phyloP scores from a whole-genome alignment of 2,113 vertebrate species.

The Orycteropus afer region DNA sequence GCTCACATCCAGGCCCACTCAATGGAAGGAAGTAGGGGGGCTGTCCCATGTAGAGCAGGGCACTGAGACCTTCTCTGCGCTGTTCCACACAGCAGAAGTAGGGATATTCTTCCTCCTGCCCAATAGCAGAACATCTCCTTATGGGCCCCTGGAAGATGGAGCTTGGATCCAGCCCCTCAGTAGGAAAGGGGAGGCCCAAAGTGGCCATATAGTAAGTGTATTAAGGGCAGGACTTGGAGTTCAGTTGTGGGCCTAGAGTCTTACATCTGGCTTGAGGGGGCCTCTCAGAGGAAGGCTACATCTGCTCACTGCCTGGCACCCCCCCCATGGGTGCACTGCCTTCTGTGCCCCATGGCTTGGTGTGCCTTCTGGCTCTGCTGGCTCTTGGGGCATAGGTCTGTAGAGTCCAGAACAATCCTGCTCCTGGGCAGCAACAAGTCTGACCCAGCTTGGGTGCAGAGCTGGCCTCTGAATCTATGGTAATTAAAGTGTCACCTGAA shows the following conservation, averaged over 20 bases:
- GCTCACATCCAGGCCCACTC: background rate
- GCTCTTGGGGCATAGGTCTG: background rate
- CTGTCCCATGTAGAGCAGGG: background rate
- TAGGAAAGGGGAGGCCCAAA: background rate
- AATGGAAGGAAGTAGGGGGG: background rate
- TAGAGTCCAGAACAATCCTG: background rate
- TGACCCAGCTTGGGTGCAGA: background rate
- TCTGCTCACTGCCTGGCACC: background rate
- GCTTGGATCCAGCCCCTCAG: background rate
- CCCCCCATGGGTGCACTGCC: background rate
- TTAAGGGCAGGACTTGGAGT: background rate
- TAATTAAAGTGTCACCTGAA: background rate
- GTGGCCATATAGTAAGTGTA: accelerated
- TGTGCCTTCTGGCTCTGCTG: background rate
- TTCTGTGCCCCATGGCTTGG: background rate
- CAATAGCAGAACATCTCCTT: background rate
- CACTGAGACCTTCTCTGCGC: background rate
- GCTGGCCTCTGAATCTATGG: background rate
- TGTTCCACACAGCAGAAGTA: background rate
- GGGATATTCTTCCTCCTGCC: background rate
- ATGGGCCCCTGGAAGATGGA: accelerated
- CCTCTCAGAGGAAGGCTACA: background rate
- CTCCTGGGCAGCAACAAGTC: background rate
- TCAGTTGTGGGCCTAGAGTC: background rate
- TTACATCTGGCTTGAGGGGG: background rate